Evolutionary conservation across 2,113 vertebrate species (phyloP), one percentile per base, ranked within the genome.

Genomic region (Perca flavescens): DNA sequence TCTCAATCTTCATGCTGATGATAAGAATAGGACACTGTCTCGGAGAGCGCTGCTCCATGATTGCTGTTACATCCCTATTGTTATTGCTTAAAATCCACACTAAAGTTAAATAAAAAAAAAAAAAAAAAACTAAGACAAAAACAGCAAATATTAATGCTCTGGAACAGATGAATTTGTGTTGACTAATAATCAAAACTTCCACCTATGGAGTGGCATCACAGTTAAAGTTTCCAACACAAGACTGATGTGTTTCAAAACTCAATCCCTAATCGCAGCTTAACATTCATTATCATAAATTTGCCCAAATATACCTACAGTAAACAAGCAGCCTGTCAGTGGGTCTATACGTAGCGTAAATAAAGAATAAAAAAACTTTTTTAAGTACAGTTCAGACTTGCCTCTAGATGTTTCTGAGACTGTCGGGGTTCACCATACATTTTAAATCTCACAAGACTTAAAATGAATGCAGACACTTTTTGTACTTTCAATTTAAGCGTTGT

Each of bases 401-500:
- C 6, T 21, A 77, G 36, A 57, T 63, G 50, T 21, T 22, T 36
- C 36, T 56, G 4, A 58, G 57, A 28, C 66, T 47, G 28, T n/a
- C 9, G 11, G 34, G 17, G 5, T 56, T 40, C 46, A 43, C 15
- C 47, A 61, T 50, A 73, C 9, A 19, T 71, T 54, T 77, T 62
- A 74, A n/a, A 17, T 64, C 31, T 77, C 53, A 47, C 22, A 80
- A 64, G 50, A 49, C 11, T 31, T 25, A 28, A 15, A 62, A 53
- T 40, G 65, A 28, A 49, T 73, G 15, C 19, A 64, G 28, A 22
- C 56, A n/a, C 52, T 77, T 74, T 84, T 86, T 91, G 81, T 76
- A 76, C 17, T 89, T 66, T 12, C 53, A 79, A 60, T 84, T 83
- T 72, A 71, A 63, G 49, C 77, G 56, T 62, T 86, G 82, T 87